phyloP scores from a whole-genome alignment of 1,140 invertebrate species.

The Leptopilina clavipes region DNA sequence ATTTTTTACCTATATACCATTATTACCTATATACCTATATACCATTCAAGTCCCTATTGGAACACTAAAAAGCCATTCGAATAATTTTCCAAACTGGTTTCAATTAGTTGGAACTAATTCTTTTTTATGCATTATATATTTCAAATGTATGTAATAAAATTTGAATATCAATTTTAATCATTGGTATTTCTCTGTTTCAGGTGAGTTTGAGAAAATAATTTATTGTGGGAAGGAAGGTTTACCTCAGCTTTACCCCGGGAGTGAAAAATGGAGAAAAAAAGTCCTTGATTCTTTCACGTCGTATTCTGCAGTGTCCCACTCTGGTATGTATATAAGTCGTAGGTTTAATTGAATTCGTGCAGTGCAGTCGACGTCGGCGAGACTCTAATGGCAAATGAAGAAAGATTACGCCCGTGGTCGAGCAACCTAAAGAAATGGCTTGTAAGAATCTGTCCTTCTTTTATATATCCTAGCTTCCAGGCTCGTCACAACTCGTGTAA shows the following conservation, averaged over 20 bases:
- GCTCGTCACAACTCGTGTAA: slow-evolving; percentile 14
- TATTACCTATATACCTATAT: too few relatives aligned
- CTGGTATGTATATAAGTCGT: slow-evolving; percentile 30
- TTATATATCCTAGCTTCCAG: slow-evolving; percentile 2
- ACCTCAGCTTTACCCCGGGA: background rate
- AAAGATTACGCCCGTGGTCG: slow-evolving; percentile 44
- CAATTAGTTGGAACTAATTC: too few relatives aligned
- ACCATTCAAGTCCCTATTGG: too few relatives aligned
- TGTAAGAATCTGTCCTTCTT: slow-evolving; percentile 23
- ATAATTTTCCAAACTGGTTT: too few relatives aligned
- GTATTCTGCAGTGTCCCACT: slow-evolving; percentile 25
- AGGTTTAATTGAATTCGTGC: slow-evolving; percentile 48
- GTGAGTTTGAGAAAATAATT: slow-evolving; percentile 43
- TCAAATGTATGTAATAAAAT: too few relatives aligned
- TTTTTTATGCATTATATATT: too few relatives aligned
- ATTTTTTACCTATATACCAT: too few relatives aligned
- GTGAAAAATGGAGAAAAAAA: slow-evolving; percentile 28
- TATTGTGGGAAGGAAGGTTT: background rate
- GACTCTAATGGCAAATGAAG: slow-evolving; percentile 52
- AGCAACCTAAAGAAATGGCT: slow-evolving; percentile 30
- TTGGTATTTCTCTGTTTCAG: slow-evolving; percentile 47
- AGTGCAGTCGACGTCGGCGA: slow-evolving; percentile 36
- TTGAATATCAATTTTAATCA: background rate
- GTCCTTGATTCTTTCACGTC: slow-evolving; percentile 7
- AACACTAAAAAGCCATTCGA: too few relatives aligned